Conservation (phyloP, 2,113 vertebrate genomes). For the Sylvilagus bachmani region DNA sequence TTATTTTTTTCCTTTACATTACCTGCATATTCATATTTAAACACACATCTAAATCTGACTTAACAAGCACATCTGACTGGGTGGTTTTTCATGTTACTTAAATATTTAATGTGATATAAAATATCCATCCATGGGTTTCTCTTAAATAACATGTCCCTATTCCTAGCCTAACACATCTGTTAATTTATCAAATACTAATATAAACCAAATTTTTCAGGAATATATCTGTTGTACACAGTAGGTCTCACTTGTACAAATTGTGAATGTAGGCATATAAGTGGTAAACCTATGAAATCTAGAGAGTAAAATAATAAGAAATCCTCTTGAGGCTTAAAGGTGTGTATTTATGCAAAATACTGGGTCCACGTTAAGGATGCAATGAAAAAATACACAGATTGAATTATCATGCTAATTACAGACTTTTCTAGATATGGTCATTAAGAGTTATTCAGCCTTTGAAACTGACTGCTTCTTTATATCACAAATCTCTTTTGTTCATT, state of each 20-base stretch:
- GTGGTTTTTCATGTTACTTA: not conserved
- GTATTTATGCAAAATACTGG: constrained; percentile 30
- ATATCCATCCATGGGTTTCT: not conserved
- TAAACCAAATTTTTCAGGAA: constrained; percentile 6
- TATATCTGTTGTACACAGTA: constrained; percentile 22
- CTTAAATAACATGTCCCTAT: not conserved
- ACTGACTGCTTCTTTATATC: constrained; percentile 3
- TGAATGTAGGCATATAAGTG: not conserved
- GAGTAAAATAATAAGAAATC: constrained; percentile 44
- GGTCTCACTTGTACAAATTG: not conserved
- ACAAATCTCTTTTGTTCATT: not conserved
- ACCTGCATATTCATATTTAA: not conserved
- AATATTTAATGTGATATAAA: not conserved
- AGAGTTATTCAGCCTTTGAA: constrained; percentile 10
- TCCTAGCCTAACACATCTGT: not conserved
- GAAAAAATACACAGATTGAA: not conserved
- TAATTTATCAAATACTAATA: constrained; percentile 18
- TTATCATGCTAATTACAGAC: not conserved
- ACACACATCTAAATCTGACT: constrained; percentile 27
- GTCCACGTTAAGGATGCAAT: not conserved
- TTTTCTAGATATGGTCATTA: not conserved
- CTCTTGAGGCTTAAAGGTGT: constrained; percentile 15
- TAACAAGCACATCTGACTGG: not conserved
- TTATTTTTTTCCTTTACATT: not conserved
- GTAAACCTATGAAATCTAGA: not conserved